A percentile compares a stretch with the other conserved stretches of the same genome.
Evolutionary conservation across 2,888 invertebrate species (phyloP).

Genomic region (Ichneumoninae sp.): DNA sequence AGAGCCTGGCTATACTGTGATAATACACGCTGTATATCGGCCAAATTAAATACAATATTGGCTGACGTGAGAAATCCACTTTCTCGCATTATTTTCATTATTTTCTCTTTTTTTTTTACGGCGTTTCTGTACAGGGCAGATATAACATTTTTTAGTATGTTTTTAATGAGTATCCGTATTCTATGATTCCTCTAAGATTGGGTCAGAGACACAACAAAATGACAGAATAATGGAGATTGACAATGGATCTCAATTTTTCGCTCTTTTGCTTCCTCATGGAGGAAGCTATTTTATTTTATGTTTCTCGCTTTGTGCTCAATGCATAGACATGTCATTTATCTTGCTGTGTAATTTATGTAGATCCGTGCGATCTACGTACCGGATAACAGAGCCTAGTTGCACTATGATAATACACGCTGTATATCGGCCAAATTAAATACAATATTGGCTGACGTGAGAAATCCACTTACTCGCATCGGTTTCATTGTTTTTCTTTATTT

Average conservation of each 20-base stretch:
- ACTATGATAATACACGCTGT: constrained; percentile 46
- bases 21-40: constrained; percentile 43
- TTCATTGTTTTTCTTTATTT: background rate
- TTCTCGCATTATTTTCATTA: constrained; percentile 6
- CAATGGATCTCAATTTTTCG: constrained; percentile 1
- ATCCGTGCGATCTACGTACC: constrained; percentile 47
- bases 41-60: constrained; percentile 55
- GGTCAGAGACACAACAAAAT: too few relatives aligned
- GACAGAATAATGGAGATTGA: background rate
- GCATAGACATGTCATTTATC: too few relatives aligned
- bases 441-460: constrained; percentile 28
- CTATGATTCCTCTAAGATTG: background rate
- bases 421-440: constrained; percentile 54
- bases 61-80: constrained; percentile 13
- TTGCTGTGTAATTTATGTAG: too few relatives aligned
- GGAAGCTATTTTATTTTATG: background rate
- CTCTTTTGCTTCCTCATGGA: too few relatives aligned
- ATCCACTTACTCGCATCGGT: constrained; percentile 18
- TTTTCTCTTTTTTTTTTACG: background rate
- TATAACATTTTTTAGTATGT: background rate
- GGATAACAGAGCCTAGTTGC: constrained; percentile 19
- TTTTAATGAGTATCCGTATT: constrained; percentile 19
- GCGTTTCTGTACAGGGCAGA: constrained; percentile 6
- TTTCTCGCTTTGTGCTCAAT: too few relatives aligned
- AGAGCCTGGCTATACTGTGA: constrained; percentile 30